Evolutionary conservation across 2,113 vertebrate genomes (phyloP), one percentile per base, ranked within the genome.

Genomic region (Aspidoscelis tigris): DNA sequence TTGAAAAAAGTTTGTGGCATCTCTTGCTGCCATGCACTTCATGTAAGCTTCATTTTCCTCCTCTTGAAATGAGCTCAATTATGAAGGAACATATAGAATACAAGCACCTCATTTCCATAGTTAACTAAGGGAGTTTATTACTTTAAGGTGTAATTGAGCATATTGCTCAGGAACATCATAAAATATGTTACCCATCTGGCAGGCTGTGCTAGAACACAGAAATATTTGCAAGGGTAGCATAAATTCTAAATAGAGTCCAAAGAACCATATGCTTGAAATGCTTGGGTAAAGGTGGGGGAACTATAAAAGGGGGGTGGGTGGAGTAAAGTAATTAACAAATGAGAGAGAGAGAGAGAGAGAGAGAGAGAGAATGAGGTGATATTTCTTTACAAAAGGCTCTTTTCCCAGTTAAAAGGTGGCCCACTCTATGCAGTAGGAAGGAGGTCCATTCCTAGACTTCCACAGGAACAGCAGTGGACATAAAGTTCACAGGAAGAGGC

Each of bases 151-250:
- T 43, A 72, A 72, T 72, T 72, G 70, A 72, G 16, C 70, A 72
- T 72, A 72, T 72, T 72, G 70, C 70, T 43, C 70, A 72, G 70
- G 41, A 72, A 72, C 70, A 43, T 72, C 70, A 72, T 72, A 41
- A 72, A 44, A 72, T 72, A 44, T 41, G 41, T 72, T 72, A 72
- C 20, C 41, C 70, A 72, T 72, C 70, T 72, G 70, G 39, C 70
- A 72, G 41, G 16, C 7, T 43, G 41, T 72, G 7, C n/a, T 9
- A 41, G 70, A 21, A n/a, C 33, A 43, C 7, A 22, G 39, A 41
- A 72, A 24, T 43, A 22, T 16, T 21, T 72, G 41, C 70, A 72
- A 2, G 12, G 70, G n/a, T 7, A 72, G 39, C 70, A 72, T 43
- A 72, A 41, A 72, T 72, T 72, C 41, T 41, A 41, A 72, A 44